Percentiles rank a stretch among this genome's conserved stretches.
Conservation (phyloP, 2,797 vertebrate genomes). For the Enteromius afrohamiltoni region DNA sequence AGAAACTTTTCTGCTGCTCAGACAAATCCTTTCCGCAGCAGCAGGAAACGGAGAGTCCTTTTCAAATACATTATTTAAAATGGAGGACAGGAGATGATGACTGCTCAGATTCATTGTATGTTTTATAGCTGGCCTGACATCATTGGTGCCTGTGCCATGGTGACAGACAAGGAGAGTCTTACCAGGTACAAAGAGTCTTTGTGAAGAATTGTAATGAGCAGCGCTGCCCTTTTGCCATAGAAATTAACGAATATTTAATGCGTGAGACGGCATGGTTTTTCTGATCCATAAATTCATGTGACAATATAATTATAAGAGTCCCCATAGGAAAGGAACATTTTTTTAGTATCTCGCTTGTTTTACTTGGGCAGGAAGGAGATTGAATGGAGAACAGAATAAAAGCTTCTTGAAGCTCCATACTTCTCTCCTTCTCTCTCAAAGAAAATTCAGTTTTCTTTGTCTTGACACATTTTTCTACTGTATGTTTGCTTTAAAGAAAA, state of each 20-base stretch:
- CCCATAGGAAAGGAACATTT: not conserved
- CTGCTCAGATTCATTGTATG: constrained; percentile 48
- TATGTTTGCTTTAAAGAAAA: not conserved
- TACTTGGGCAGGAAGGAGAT: not conserved
- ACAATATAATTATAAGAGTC: constrained; percentile 1
- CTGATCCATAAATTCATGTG: constrained; percentile 7
- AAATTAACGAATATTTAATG: not conserved
- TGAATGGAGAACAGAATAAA: not conserved
- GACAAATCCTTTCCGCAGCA: constrained; percentile 53
- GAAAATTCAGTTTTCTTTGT: not conserved
- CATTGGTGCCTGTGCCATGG: constrained; percentile 12
- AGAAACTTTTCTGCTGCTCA: constrained; percentile 59
- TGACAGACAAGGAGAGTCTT: not conserved
- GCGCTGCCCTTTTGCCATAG: constrained; percentile 22
- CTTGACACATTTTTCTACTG: not conserved
- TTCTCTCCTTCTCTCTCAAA: not conserved
- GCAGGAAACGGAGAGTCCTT: constrained; percentile 47
- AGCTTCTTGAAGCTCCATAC: not conserved
- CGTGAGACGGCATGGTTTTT: not conserved
- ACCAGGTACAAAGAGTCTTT: constrained; percentile 45
- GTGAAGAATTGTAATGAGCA: constrained; percentile 35
- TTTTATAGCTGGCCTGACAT: constrained; percentile 26
- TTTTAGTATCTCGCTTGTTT: not conserved
- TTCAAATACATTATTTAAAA: constrained; percentile 58
- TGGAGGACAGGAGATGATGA: constrained; percentile 45